Percentiles rank a stretch among this genome's conserved stretches.
phyloP scores from a whole-genome alignment of 2,888 invertebrate species.

The Eubasilissa splendida region DNA sequence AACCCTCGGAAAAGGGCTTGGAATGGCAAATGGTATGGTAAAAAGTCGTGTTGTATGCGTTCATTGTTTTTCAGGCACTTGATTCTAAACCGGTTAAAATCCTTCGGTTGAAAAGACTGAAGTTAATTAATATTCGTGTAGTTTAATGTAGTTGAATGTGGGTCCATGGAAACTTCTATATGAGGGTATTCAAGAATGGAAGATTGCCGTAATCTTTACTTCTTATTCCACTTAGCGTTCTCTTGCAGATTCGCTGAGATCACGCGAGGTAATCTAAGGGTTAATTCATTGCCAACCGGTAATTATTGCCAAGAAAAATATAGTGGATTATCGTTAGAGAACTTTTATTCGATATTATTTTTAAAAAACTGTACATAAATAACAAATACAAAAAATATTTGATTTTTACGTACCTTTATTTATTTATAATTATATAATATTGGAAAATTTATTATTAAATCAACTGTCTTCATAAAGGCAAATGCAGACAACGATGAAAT shows the following conservation, averaged over 20 bases:
- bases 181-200: background rate
- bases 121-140: background rate
- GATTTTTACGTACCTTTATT: too few species aligned
- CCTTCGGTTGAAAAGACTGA: background rate
- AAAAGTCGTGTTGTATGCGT: background rate
- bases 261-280: constrained; percentile 21
- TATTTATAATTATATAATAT: too few species aligned
- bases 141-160: background rate
- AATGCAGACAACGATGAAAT: too few species aligned
- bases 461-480: too few species aligned
- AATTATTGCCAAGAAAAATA: background rate
- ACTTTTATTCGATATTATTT: too few species aligned
- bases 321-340: background rate
- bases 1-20: constrained; percentile 3
- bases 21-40: constrained; percentile 10
- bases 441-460: too few species aligned
- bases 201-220: constrained; percentile 18
- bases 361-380: too few species aligned
- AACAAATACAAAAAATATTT: too few species aligned
- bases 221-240: constrained; percentile 22
- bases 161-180: too few species aligned
- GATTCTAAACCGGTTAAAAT: background rate
- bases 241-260: constrained; percentile 20
- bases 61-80: background rate
- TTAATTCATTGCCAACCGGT: constrained; percentile 22